Evolutionary conservation across 2,888 invertebrate genomes (phyloP), one percentile per base, ranked within the genome.

Genomic region (Plagodis dolabraria): DNA sequence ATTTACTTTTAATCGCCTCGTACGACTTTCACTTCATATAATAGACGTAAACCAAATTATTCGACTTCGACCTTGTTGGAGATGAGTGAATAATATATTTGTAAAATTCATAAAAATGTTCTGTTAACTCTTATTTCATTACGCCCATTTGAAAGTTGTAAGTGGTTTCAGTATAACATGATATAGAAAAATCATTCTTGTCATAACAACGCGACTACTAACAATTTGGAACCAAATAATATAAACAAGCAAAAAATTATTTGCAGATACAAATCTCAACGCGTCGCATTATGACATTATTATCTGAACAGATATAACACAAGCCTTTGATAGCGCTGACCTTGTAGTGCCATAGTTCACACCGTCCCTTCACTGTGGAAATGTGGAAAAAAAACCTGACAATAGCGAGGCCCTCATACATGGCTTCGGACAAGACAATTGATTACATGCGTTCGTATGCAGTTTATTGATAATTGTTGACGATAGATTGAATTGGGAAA

Each of bases 351-450:
- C 83, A 82, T 83, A 85, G 86, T 90, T 89, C 90, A 86, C 88
- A 89, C 90, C 86, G 87, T 84, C 92, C 92, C 92, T 92, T 92
- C 92, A 91, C 92, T 86, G 83, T 80, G 86, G 75, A 89, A 90
- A 88, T 87, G 84, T 86, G 84, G 86, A 92, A 91, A 92, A 91
- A 92, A 80, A 92, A 88, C 84, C 72, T 71, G 74, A 89, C 91
- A 92, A 92, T 90, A 77, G 85, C 75, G 75, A 74, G 87, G 79
- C 83, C 87, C 87, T 85, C 86, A 79, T 76, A 82, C 83, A 78
- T 80, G 80, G 76, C 72, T 80, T 79, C 82, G 82, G 83, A 86
- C 85, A 85, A 88, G 81, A 90, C 89, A 91, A 90, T 91, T 86
- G 90, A 91, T 91, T 91, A 91, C 77, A 83, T 76, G 74, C 77